These are phyloP conservation scores for Drosophila mercatorum DNA, from an alignment of 2,888 invertebrate genomes.

Conservation along the genomic window DNA sequence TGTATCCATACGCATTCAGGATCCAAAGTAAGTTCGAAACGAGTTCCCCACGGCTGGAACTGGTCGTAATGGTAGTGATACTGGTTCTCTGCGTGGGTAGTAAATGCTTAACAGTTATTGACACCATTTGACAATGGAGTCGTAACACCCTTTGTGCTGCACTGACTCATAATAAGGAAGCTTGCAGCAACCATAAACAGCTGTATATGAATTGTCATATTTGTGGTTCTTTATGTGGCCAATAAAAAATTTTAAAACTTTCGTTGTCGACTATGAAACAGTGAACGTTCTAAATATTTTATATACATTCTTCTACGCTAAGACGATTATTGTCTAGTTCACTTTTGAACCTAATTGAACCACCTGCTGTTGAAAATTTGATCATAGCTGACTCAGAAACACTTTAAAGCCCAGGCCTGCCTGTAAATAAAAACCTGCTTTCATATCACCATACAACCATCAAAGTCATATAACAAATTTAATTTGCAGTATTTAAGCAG, in stretches of 20 bases:
- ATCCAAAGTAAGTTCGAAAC: constrained; percentile 83
- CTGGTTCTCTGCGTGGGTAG: constrained; percentile 51
- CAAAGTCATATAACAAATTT: constrained; percentile 3
- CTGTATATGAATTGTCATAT: neutral
- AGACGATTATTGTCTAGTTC: neutral
- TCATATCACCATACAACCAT: constrained; percentile 10
- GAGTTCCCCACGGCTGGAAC: constrained; percentile 23
- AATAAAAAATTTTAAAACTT: constrained; percentile 1
- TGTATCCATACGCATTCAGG: constrained; percentile 86
- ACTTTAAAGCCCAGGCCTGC: neutral
- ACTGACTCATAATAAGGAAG: constrained; percentile 37
- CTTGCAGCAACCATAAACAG: neutral
- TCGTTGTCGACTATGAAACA: neutral
- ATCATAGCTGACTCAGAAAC: constrained; percentile 15
- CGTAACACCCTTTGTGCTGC: neutral
- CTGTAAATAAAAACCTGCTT: constrained; percentile 10
- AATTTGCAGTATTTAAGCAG: constrained; percentile 4
- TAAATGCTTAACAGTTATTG: constrained; percentile 48
- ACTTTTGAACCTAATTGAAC: constrained; percentile 4
- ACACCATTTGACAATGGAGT: constrained; percentile 58
- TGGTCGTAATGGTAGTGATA: constrained; percentile 27
- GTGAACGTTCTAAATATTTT: neutral
- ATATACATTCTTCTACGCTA: neutral
- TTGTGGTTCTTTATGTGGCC: constrained; percentile 2
- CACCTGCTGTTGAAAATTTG: constrained; percentile 1